A percentile compares a stretch with the other conserved stretches of the same genome.
Conservation (phyloP, 2,888 invertebrate species). For the Apomyelois bistriatella region DNA sequence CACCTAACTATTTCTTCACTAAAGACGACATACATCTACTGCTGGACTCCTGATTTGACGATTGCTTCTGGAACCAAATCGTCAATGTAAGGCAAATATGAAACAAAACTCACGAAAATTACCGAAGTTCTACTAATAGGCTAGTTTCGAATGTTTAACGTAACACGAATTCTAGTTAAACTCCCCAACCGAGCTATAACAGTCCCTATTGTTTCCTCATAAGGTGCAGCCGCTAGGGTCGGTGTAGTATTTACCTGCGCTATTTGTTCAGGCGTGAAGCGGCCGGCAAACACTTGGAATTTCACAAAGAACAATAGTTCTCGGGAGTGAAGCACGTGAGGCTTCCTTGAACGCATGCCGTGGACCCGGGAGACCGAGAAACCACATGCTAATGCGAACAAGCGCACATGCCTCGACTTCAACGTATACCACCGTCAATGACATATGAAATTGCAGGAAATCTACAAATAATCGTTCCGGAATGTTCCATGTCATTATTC, state of each 20-base stretch:
- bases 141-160: slow-evolving; percentile 44
- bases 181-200: slow-evolving; percentile 20
- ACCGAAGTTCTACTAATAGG: slow-evolving; percentile 23
- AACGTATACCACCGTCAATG: background rate
- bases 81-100: slow-evolving; percentile 15
- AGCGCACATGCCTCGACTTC: background rate
- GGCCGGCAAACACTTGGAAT: slow-evolving; percentile 39
- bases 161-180: slow-evolving; percentile 56
- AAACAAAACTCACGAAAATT: slow-evolving; percentile 2
- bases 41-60: background rate
- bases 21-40: background rate
- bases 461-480: too few species aligned
- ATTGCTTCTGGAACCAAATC: background rate
- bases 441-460: too few species aligned
- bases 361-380: background rate
- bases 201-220: slow-evolving; percentile 22
- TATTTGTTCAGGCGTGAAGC: slow-evolving; percentile 43
- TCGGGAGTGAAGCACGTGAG: slow-evolving; percentile 19
- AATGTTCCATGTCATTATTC: too few species aligned
- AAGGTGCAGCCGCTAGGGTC: slow-evolving; percentile 19
- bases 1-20: background rate
- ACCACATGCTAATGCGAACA: background rate
- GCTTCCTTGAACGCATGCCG: slow-evolving; percentile 1
- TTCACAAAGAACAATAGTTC: slow-evolving; percentile 38
- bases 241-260: slow-evolving; percentile 36